Base-by-base conservation (phyloP, 2,113 vertebrate species). In the Cavia aperea region DNA sequence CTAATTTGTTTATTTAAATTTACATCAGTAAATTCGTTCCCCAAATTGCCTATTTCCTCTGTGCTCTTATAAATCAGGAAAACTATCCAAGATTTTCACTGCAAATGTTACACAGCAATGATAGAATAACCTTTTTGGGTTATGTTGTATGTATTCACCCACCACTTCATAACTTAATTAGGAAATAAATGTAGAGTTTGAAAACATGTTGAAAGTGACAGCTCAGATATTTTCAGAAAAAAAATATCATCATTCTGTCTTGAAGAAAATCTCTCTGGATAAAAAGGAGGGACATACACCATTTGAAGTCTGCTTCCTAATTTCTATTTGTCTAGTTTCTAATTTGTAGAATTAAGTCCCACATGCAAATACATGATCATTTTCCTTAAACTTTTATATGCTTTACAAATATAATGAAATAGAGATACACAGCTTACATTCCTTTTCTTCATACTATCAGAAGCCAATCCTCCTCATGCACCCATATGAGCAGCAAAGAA, bases 1-100 rank as follows among this genome's bases (percentile, higher is more conserved):
- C 56, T 88, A 49, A 63, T 95, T 88, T 93, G 46, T 81, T 70
- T 85, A 60, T 75, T 90, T 82, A 95, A 88, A 88, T 79, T 90
- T 18, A 86, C 60, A 62, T 60, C 16, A 81, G 49, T 21, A 82
- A 89, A 89, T 81, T 5, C 18, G 39, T 56, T 66, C 7, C 26
- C 24, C 24, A 58, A 72, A 24, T 86, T 93, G 9, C 51, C 70
- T 70, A 5, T 84, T 73, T 95, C 26, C 49, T 66, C 24, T 46
- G 51, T 7, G 39, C 66, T 31, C 23, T 89, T 89, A 63, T 60
- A 49, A 88, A 26, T 65, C 36, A 89, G 16, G 24, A 84, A 49
- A 77, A 43, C 23, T 18, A 14, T 31, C 11, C 29, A 85, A 23
- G 29, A 49, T 23, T 72, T 85, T 14, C 18, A 58, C 56, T 65